phyloP scores from a whole-genome alignment of 64 coral and sea anemone genomes.

The Dendrophyllia cribrosa region DNA sequence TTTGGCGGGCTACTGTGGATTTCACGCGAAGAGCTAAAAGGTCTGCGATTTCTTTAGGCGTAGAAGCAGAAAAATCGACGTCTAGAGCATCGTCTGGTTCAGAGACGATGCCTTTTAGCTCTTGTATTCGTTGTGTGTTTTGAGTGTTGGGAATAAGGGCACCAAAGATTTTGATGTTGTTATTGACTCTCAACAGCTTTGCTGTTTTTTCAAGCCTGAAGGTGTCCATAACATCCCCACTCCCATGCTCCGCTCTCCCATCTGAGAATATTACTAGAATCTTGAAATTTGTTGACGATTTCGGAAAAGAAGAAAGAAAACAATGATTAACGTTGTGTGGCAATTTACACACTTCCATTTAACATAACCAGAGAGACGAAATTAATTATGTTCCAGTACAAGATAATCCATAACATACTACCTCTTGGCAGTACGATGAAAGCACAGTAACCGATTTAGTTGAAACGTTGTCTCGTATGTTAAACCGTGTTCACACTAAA shows the following conservation, averaged over 20 bases:
- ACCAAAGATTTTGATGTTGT: constrained; percentile 47
- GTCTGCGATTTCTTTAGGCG: constrained; percentile 6
- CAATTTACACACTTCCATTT: no score
- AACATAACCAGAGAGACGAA: no score
- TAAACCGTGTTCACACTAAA: no score
- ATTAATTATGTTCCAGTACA: no score
- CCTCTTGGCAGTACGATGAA: no score
- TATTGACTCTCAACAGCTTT: not conserved
- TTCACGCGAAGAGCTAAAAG: not conserved
- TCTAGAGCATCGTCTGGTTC: constrained; percentile 26
- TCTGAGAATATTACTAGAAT: constrained; percentile 38
- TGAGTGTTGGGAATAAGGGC: constrained; percentile 9
- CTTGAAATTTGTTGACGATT: not conserved
- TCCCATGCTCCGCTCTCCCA: not conserved
- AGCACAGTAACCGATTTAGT: no score
- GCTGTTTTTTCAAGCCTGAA: not conserved
- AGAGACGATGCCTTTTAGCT: constrained; percentile 39
- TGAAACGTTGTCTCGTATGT: no score
- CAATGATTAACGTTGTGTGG: not conserved
- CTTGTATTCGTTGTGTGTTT: not conserved
- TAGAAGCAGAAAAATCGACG: not conserved
- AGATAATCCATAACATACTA: no score
- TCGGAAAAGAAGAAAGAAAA: not conserved
- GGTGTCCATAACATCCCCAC: not conserved
- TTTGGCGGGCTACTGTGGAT: not conserved